phyloP scores from a whole-genome alignment of 2,888 invertebrate genomes.

The Ashinkailepas kermadecensis region DNA sequence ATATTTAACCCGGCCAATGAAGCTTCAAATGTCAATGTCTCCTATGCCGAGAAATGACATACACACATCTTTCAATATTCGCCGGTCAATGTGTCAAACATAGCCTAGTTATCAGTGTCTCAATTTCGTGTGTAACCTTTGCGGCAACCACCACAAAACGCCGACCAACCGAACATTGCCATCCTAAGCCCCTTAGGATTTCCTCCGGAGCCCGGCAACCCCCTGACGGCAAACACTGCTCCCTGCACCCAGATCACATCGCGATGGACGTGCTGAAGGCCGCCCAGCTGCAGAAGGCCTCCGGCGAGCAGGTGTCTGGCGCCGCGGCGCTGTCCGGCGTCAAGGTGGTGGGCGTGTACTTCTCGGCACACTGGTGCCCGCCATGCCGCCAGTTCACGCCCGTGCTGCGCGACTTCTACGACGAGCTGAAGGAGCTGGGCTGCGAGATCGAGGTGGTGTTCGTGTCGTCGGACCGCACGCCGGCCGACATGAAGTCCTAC shows the following conservation, averaged over 20 bases:
- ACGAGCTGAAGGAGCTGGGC: constrained; percentile 36
- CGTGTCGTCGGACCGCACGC: constrained; percentile 44
- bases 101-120: no score
- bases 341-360: constrained; percentile 44
- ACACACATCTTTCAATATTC: no score
- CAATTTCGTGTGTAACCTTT: no score
- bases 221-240: no score
- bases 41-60: no score
- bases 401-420: constrained; percentile 43
- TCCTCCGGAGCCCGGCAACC: no score
- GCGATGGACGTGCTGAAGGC: background rate
- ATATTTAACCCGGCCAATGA: no score
- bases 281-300: background rate
- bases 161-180: no score
- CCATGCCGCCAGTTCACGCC: constrained; percentile 44
- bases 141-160: no score
- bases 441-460: constrained; percentile 46
- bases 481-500: constrained; percentile 41
- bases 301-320: background rate
- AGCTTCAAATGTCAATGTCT: no score
- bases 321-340: background rate
- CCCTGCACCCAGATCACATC: background rate
- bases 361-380: constrained; percentile 50
- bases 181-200: no score
- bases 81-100: no score